Evolutionary conservation across 2,888 invertebrate genomes (phyloP), one percentile per base, ranked within the genome.

Genomic region (Aquatica leii): DNA sequence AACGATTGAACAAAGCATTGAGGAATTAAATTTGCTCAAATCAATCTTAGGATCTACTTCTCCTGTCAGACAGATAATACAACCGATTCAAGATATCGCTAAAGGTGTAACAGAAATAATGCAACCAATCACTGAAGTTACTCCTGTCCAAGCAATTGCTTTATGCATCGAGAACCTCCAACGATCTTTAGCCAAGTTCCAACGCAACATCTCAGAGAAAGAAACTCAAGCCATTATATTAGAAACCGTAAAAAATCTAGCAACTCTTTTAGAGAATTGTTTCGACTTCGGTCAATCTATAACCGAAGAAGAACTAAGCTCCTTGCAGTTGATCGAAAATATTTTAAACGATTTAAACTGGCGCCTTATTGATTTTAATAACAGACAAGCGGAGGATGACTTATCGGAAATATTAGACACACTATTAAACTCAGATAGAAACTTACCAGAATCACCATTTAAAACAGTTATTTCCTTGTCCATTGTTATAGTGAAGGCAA

Each of bases 71-170:
- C 54, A 40, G 18, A 58, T 65, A 15, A 46, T 65, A 12, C 50
- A 55, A 50, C 54, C 62, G 12, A 64, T 66, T 31, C 59, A 67
- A 53, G 54, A 54, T n/a, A 46, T 68, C 55, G 67, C 69, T 0
- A 57, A 65, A 55, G 59, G 61, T 18, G 62, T 73, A 52, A 53
- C 68, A 1, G 66, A 71, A 49, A 52, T 65, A 34, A 63, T 66
- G 6, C 46, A 62, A 59, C 57, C 62, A 31, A 51, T 14, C n/a
- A 48, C 65, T 2, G 57, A 65, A 53, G 57, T 61, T n/a, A 61
- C 65, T 11, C 53, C 61, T 14, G 54, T 52, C 1, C 65, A 65
- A 49, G 65, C 60, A 11, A 53, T 61, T 1, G 65, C 65, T 2
- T 57, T 61, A 18, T 53, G 53, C 11, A 53, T 66, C 8, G 66